phyloP scores from a whole-genome alignment of 2,888 invertebrate species.

The Augochlorella aurata region DNA sequence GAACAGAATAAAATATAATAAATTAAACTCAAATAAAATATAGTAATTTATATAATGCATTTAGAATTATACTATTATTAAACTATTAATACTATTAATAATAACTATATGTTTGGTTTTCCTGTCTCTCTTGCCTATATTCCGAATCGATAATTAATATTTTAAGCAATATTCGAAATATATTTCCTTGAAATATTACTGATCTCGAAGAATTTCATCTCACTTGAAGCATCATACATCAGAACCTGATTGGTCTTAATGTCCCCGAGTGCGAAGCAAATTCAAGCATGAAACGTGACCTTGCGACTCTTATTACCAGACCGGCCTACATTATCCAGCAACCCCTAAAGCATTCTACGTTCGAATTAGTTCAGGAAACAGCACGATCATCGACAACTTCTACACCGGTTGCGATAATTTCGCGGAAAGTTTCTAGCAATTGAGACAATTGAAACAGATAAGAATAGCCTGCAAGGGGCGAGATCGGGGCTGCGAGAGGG shows the following conservation, averaged over 20 bases:
- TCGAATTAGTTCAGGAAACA: constrained; percentile 34
- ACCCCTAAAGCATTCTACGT: constrained; percentile 12
- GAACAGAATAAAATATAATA: no score
- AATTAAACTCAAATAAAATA: no score
- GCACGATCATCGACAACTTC: constrained; percentile 20
- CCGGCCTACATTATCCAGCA: constrained; percentile 6
- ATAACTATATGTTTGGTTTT: no score
- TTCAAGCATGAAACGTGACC: constrained; percentile 25
- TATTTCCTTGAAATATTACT: no score
- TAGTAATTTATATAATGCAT: no score
- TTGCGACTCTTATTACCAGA: not conserved
- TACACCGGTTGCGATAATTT: constrained; percentile 12
- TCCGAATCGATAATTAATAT: no score
- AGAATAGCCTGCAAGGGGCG: not conserved
- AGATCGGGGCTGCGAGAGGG: not conserved
- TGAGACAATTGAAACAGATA: constrained; percentile 27
- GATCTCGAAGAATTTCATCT: not conserved
- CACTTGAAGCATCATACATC: not conserved
- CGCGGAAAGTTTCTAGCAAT: constrained; percentile 32
- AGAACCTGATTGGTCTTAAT: not conserved
- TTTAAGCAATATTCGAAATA: no score
- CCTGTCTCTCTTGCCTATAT: no score
- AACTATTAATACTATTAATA: no score
- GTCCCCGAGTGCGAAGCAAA: not conserved
- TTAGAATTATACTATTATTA: no score